Base-by-base conservation (phyloP, 2,113 vertebrate genomes). In the Gorsachius goisagi region DNA sequence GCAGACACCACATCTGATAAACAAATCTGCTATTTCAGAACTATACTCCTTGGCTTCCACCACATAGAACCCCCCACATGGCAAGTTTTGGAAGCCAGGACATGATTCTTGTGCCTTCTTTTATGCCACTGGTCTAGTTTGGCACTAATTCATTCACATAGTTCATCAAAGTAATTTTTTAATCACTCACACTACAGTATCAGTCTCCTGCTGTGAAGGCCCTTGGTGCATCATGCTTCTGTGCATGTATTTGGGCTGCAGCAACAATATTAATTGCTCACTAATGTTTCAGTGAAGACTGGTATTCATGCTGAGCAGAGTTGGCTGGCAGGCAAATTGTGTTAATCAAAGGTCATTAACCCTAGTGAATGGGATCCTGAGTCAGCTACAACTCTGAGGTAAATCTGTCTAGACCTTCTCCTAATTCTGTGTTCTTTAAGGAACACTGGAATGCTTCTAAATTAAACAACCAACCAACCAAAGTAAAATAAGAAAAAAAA, bases 281-380 rank as follows among this genome's bases (percentile, higher is more conserved):
- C 28, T 53, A 85, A 50, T 4, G 3, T 80, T 76, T 86, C 85
- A n/a, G 19, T 77, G 59, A 66, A 89, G 56, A 47, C 35, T 56
- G 47, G 71, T 93, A 66, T 10, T 86, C 32, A 37, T 1, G 3
- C 68, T 71, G n/a, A 92, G 76, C 56, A 64, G 85, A 88, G 60
- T 6, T 89, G 44, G 27, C 79, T 91, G 78, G 24, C 39, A 58
- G 83, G 77, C 21, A 86, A 90, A 84, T 50, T 64, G 32, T 71
- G 52, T 55, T 96, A 86, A 86, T 94, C 90, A 88, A 88, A 94
- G 71, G 30, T 78, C 75, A 50, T 71, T 88, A 93, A 84, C 35
- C 55, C 56, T 59, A 78, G 68, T 71, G 86, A 81, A 78, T 27
- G 52, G 26, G 13, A 80, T 84, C 10, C 32, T 63, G 63, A 95